Base-by-base conservation (phyloP, 2,888 invertebrate species). In the Pachliopta kotzebuea region DNA sequence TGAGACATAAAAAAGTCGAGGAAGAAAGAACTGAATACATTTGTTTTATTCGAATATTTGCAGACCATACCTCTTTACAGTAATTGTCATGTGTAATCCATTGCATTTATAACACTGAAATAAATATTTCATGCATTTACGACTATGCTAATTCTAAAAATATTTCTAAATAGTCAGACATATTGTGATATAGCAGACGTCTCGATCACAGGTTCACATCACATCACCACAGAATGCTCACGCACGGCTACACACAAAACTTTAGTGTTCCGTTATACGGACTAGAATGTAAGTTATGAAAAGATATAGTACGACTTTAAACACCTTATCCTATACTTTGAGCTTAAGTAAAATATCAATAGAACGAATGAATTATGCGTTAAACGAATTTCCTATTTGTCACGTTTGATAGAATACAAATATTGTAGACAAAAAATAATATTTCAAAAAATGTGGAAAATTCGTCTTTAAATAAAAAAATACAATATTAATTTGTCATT, bases 81-180 rank as follows among this genome's bases (percentile, higher is more conserved):
- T 79, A 71, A 76, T 76, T 84, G 79, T 88, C 81, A 88, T 82
- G 79, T 87, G 78, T 81, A 79, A 75, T 88, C 86, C 89, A 90
- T 89, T 77, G 76, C 83, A 83, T 80, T 73, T 68, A 80, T 77
- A 77, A 77, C 74, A 77, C 68, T 78, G 74, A 76, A 78, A 78
- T 77, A 75, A 71, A 78, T 72, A 70, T 73, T 78, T 73, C 68
- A 76, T 80, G 77, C 81, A 81, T 79, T 78, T 81, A 84, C 75
- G 75, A 81, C 78, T 73, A 86, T 73, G 78, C 78, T 85, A 84
- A 85, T 81, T 88, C 90, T 91, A 90, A 90, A 90, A 89, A 90
- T 91, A 91, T 90, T 90, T 87, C 87, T 81, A 90, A 90, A 88
- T 88, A 85, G 90, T 91, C 92, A 86, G 92, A 92, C 92, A 92